Base-by-base conservation (phyloP, 1,140 invertebrate genomes). In the Argopecten irradians region DNA sequence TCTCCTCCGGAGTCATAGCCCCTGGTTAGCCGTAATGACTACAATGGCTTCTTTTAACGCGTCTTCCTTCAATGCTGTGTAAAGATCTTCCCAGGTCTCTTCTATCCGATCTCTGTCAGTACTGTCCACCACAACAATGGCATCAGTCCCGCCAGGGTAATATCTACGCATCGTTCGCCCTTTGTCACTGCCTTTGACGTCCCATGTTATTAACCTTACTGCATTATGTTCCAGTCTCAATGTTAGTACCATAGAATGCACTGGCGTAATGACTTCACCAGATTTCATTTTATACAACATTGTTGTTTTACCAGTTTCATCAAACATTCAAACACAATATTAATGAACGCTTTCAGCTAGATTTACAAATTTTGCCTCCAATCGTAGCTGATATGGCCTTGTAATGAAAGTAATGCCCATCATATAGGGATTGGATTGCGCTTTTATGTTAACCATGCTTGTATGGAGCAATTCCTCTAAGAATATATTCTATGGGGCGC, bases 181-280 rank as follows among this genome's bases (percentile, higher is more conserved):
- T 96, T 98, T 99, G 94, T 98, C 98, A 95, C 99, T 97, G 95
- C 98, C 98, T 95, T 98, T 98, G 83, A 98, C 97, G 96, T 98
- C 98, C 98, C 95, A 96, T 34, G 96, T 95, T 91, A 97, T 98
- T 96, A 98, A 98, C 96, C 97, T 97, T 96, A 98, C 98, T 96
- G 98, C 98, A 96, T 98, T 98, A 83, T 46, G 86, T 32, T 87
- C 97, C 96, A 98, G 98, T 98, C 96, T 98, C 98, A 93, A 98
- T 98, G 96, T 98, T 98, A 96, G 98, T 98, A 19, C 97, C 98
- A 94, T 99, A 3, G 99, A 99, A 36, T 99, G 99, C 96, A 99
- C 99, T 16, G 99, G 99, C n/a, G 98, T 99, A 8, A 99, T 98
- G 93, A 99, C 98, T 96, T 99, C 98, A 87, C 99, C 99, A 84